Evolutionary conservation across 2,797 vertebrate genomes (phyloP).

Genomic region (Girardinus metallicus): DNA sequence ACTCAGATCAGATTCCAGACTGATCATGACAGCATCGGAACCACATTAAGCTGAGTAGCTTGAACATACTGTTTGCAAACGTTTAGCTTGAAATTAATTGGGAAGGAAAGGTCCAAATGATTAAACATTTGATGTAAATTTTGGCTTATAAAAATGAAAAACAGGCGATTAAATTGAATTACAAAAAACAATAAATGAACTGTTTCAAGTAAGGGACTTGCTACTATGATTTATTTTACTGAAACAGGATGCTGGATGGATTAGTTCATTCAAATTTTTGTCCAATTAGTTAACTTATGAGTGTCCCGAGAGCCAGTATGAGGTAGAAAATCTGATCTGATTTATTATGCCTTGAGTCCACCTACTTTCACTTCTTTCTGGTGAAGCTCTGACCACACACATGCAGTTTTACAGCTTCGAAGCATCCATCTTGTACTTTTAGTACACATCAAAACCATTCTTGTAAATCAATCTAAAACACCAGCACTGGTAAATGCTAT

Average conservation of each 20-base stretch:
- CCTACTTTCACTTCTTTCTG: slow-evolving; percentile 6
- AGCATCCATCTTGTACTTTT: slow-evolving; percentile 27
- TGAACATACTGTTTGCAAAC: not conserved
- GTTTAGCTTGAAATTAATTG: not conserved
- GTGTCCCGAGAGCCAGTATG: not conserved
- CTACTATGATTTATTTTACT: not conserved
- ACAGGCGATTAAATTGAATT: not conserved
- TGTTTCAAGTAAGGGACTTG: not conserved
- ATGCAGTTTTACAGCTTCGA: not conserved
- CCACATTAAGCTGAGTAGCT: not conserved
- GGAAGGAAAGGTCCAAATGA: not conserved
- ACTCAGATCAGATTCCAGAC: not conserved
- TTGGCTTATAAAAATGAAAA: not conserved
- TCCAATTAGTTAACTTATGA: not conserved
- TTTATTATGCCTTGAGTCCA: not conserved
- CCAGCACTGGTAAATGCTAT: slow-evolving; percentile 36
- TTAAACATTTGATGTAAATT: not conserved
- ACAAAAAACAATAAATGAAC: not conserved
- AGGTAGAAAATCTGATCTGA: slow-evolving; percentile 1
- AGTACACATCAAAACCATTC: slow-evolving; percentile 25
- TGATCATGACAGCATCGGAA: not conserved
- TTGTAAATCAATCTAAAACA: slow-evolving; percentile 34
- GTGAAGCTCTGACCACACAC: not conserved
- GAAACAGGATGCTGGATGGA: not conserved
- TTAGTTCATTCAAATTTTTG: not conserved